A percentile compares a stretch with the other conserved stretches of the same genome.
These are phyloP conservation scores for Zaprionus davidi DNA, from an alignment of 1,140 invertebrate genomes.

Conservation along the genomic window DNA sequence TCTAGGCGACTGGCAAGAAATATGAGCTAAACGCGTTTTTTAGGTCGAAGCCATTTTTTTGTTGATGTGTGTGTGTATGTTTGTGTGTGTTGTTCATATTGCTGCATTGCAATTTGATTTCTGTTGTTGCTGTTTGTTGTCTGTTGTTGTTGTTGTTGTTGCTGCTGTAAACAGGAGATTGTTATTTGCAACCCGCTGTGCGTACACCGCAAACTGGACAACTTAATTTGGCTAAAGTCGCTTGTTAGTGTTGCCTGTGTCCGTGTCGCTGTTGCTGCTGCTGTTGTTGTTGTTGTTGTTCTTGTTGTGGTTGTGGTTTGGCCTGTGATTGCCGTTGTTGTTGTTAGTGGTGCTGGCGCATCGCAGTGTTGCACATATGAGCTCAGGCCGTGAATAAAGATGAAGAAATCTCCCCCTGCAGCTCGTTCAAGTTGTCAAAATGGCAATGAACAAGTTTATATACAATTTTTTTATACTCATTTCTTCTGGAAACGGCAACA, in stretches of 20 bases:
- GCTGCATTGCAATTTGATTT: slow-evolving; percentile 41
- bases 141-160: slow-evolving; percentile 37
- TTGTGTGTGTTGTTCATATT: slow-evolving; percentile 32
- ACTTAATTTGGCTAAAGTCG: slow-evolving; percentile 82
- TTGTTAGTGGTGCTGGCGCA: slow-evolving; percentile 50
- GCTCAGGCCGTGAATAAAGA: slow-evolving; percentile 67
- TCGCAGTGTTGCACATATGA: slow-evolving; percentile 54
- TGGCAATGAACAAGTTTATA: slow-evolving; percentile 59
- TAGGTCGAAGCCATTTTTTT: slow-evolving; percentile 69
- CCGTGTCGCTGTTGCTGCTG: slow-evolving; percentile 37
- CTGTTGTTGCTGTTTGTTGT: slow-evolving; percentile 24
- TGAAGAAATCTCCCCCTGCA: slow-evolving; percentile 51
- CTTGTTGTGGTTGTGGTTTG: slow-evolving; percentile 49
- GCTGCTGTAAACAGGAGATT: slow-evolving; percentile 79
- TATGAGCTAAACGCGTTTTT: slow-evolving; percentile 80
- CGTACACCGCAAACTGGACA: slow-evolving; percentile 81
- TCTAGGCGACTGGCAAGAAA: slow-evolving; percentile 67
- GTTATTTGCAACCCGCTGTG: slow-evolving; percentile 81
- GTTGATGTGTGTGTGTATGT: slow-evolving; percentile 24
- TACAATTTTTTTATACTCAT: slow-evolving; percentile 27
- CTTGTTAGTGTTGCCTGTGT: slow-evolving; percentile 72
- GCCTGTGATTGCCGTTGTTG: slow-evolving; percentile 41
- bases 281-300: slow-evolving; percentile 13
- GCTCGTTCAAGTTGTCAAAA: slow-evolving; percentile 42
- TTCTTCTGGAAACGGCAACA: slow-evolving; percentile 52